Base-by-base conservation (phyloP, 2,113 vertebrate species). In the Hepsetus odoe region DNA sequence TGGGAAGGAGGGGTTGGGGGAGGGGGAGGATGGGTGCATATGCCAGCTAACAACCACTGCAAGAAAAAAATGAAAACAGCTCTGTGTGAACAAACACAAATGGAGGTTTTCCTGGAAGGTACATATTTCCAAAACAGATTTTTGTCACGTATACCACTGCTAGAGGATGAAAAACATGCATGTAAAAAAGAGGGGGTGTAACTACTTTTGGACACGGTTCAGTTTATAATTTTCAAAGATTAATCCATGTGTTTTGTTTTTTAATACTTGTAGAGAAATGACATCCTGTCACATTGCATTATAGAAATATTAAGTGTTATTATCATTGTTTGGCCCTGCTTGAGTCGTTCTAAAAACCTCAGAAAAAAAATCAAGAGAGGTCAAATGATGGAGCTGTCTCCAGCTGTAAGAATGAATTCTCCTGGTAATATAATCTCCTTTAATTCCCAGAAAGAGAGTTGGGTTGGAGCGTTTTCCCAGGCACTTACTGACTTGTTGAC, bases 361-460 rank as follows among this genome's bases (percentile, higher is more conserved):
- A 13, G 53, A 24, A 72, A 10, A 22, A 24, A 55, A 11, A 20
- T 3, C 4, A 9, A 7, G 22, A 44, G n/a, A 26, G 38, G 26
- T 22, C 35, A 10, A 75, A 71, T 46, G 35, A 72, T 46, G n/a
- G 0, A 22, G 42, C 35, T 82, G 40, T 49, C 35, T 59, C 12
- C n/a, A 51, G 14, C 18, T 38, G 24, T 68, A 72, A 46, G 44
- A 44, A 13, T 28, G 10, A 65, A 55, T 69, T 59, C 35, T 80
- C 44, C 44, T 22, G 35, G 18, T 69, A 80, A 64, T 56, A 40
- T 44, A 69, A 84, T 73, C 46, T 16, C 28, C 18, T n/a, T 30
- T 61, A 65, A 69, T 78, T 75, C 38, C 70, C 74, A 75, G 82
- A 78, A 78, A 78, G 30, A 78, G 22, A 49, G 38, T 65, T 11